Conservation (phyloP, 2,888 invertebrate species). For the Lycaena phlaeas region DNA sequence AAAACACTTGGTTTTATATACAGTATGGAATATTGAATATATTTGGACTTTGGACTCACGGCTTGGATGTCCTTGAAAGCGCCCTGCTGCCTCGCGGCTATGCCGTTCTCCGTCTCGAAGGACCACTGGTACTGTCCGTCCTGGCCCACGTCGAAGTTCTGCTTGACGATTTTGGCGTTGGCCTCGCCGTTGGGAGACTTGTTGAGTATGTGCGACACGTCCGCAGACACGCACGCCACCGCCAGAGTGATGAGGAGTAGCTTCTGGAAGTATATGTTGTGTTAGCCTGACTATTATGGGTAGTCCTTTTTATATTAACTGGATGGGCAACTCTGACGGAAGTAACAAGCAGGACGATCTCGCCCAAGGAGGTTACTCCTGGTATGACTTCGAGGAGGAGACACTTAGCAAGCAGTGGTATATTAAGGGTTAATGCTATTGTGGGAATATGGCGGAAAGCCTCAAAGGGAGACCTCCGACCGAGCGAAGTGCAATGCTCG, state of each 20-base stretch:
- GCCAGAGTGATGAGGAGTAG: slow-evolving; percentile 19
- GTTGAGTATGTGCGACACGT: slow-evolving; percentile 45
- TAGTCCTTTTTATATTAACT: neutral
- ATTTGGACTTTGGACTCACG: too few relatives aligned
- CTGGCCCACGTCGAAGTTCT: slow-evolving; percentile 44
- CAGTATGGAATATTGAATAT: too few relatives aligned
- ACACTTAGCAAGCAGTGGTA: too few relatives aligned
- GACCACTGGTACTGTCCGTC: slow-evolving; percentile 66
- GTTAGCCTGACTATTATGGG: neutral
- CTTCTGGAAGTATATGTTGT: slow-evolving; percentile 17
- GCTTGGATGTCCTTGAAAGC: slow-evolving; percentile 48
- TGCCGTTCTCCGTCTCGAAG: slow-evolving; percentile 75
- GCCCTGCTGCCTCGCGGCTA: slow-evolving; percentile 66
- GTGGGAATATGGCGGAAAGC: neutral
- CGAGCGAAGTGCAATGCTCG: too few relatives aligned
- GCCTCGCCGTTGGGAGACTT: slow-evolving; percentile 21
- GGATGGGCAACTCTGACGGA: neutral
- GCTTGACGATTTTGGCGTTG: slow-evolving; percentile 35
- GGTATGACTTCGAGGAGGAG: too few relatives aligned
- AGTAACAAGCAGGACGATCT: neutral
- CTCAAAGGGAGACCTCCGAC: too few relatives aligned
- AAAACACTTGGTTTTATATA: too few relatives aligned
- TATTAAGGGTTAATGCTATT: too few relatives aligned
- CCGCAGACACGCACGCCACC: slow-evolving; percentile 24
- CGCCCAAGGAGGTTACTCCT: neutral